phyloP scores from a whole-genome alignment of 2,888 invertebrate species.

The Cheilosia urbana region DNA sequence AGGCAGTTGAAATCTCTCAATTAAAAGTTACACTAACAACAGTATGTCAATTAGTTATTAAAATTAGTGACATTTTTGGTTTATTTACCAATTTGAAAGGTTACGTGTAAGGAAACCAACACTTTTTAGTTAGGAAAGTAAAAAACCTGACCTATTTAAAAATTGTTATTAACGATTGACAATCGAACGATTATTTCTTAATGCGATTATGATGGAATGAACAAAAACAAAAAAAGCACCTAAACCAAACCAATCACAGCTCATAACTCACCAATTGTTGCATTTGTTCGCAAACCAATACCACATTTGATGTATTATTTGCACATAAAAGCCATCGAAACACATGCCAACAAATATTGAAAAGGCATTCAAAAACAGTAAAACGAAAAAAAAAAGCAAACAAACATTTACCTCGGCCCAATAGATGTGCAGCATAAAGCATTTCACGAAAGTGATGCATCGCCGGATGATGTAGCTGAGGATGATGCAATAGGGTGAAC shows the following conservation, averaged over 20 bases:
- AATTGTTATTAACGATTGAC: too few species aligned
- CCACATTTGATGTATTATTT: slow-evolving; percentile 10
- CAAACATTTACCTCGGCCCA: slow-evolving; percentile 85
- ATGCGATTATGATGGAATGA: background rate
- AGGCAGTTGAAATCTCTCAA: too few species aligned
- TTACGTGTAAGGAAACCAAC: too few species aligned
- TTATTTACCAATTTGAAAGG: too few species aligned
- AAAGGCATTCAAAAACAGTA: slow-evolving; percentile 11
- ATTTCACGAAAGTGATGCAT: slow-evolving; percentile 86
- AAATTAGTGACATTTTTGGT: too few species aligned
- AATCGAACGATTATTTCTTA: background rate
- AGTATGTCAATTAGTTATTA: too few species aligned
- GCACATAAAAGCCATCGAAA: slow-evolving; percentile 26
- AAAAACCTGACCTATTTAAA: too few species aligned
- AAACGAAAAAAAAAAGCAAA: background rate
- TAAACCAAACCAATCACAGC: background rate
- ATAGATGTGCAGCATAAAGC: slow-evolving; percentile 87
- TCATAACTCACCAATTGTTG: slow-evolving; percentile 1
- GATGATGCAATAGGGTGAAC: slow-evolving; percentile 84
- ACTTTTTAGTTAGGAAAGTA: too few species aligned
- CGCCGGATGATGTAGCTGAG: slow-evolving; percentile 81
- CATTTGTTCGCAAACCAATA: slow-evolving; percentile 6
- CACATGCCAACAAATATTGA: slow-evolving; percentile 56
- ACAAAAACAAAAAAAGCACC: background rate
- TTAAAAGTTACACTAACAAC: too few species aligned